phyloP scores from a whole-genome alignment of 2,888 invertebrate species.

The Dolichopus griseipennis region DNA sequence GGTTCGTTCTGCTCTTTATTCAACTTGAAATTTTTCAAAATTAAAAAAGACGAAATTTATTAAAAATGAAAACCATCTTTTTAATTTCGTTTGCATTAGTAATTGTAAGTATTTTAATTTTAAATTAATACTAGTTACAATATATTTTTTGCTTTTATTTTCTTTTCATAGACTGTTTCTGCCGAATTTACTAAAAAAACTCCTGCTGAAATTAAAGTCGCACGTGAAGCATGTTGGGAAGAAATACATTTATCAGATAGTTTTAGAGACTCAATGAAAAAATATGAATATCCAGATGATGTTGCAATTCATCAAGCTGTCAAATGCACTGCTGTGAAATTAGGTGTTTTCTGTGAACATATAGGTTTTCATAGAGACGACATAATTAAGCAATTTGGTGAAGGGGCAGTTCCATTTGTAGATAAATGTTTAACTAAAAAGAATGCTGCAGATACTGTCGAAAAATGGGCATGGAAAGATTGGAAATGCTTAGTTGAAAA shows the following conservation, averaged over 20 bases:
- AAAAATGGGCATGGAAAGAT: neutral
- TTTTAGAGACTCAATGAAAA: conserved; percentile 28
- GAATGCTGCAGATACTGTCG: neutral
- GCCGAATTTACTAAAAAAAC: conserved; percentile 5
- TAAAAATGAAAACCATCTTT: neutral
- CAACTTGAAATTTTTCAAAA: neutral
- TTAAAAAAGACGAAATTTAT: neutral
- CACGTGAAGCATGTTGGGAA: conserved; percentile 31
- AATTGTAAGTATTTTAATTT: neutral
- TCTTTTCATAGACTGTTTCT: neutral
- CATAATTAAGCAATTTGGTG: conserved; percentile 34
- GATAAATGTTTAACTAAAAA: neutral
- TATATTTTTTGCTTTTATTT: no score
- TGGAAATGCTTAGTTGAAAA: neutral
- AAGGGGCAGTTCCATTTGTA: neutral
- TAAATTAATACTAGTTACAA: no score
- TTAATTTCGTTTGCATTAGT: neutral
- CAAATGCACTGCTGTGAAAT: conserved; percentile 31
- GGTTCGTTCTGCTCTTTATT: neutral
- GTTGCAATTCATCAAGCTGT: conserved; percentile 33
- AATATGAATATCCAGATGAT: conserved; percentile 32
- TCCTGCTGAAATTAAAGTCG: conserved; percentile 30
- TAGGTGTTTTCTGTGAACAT: conserved; percentile 32
- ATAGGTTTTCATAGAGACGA: conserved; percentile 36
- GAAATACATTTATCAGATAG: conserved; percentile 28